A percentile compares a stretch with the other conserved stretches of the same genome.
Conservation (phyloP, 2,888 invertebrate species). For the Pogonocherus hispidulus region DNA sequence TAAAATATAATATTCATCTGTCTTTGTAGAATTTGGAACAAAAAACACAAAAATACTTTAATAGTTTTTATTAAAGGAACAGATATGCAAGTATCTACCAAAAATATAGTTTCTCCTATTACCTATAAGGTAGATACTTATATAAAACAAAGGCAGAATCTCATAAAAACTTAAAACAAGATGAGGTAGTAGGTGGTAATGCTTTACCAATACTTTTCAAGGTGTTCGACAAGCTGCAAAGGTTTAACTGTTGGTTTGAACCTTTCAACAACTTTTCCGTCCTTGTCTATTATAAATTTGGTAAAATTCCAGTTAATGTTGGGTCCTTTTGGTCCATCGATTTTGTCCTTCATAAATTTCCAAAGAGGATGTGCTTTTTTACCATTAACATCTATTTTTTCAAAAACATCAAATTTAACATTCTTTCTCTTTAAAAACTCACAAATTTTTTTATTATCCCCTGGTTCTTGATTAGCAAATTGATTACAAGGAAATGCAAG, state of each 20-base stretch:
- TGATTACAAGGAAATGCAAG: constrained; percentile 92
- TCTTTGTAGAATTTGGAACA: too few relatives aligned
- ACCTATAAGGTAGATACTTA: too few relatives aligned
- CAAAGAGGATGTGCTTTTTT: constrained; percentile 76
- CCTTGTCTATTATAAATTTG: constrained; percentile 83
- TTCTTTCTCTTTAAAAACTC: constrained; percentile 75
- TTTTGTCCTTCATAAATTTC: constrained; percentile 75
- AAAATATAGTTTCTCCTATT: too few relatives aligned
- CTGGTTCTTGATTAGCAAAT: constrained; percentile 81
- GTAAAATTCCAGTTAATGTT: constrained; percentile 92
- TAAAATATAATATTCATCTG: too few relatives aligned
- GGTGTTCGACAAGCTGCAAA: constrained; percentile 58
- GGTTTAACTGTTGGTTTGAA: constrained; percentile 70
- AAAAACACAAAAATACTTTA: too few relatives aligned
- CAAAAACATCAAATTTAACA: constrained; percentile 81
- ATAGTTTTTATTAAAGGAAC: too few relatives aligned
- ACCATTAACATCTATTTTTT: constrained; percentile 80
- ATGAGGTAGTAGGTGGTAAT: background rate
- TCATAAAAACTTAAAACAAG: too few relatives aligned
- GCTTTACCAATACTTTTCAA: constrained; percentile 64
- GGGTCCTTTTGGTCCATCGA: constrained; percentile 71
- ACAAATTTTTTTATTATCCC: constrained; percentile 75
- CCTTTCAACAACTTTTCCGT: constrained; percentile 79
- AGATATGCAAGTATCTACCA: too few relatives aligned
- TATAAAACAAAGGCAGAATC: too few relatives aligned